Base-by-base conservation (phyloP, 2,113 vertebrate species). In the Maccullochella peelii region DNA sequence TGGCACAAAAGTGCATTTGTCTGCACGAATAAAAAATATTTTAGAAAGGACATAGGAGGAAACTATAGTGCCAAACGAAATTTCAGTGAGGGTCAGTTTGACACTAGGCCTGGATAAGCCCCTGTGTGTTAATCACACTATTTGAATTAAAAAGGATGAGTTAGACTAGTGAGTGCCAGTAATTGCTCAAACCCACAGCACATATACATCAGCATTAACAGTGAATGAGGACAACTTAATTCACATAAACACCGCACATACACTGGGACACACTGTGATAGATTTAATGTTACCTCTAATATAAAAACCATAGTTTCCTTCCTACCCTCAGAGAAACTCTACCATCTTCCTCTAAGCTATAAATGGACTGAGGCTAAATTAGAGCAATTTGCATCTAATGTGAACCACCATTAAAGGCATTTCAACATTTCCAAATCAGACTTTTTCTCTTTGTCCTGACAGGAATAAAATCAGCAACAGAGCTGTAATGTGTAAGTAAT, bases 321-420 rank as follows among this genome's bases (percentile, higher is more conserved):
- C 33, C 23, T 18, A 49, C 27, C 58, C 49, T 54, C 36, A 76
- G 66, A 84, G 25, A 61, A 61, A 79, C 23, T 36, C n/a, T 27
- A 1, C 50, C 11, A 6, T 65, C 25, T 67, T 79, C 21, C 16
- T 74, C 61, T 0, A 4, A 80, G 58, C 47, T 81, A 78, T 69
- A 79, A 86, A 85, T 82, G 63, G 40, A 65, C 67, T 65, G 3
- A 18, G 47, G 73, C 27, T 78, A 86, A 89, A 89, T 85, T 88
- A 77, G 54, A 82, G 52, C 44, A 89, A 71, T 85, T 89, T 86
- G 58, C 58, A 84, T 86, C 27, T 84, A 86, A 85, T 89, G 72
- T 58, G 25, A 71, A 62, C 47, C 58, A 62, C 47, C 58, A 86
- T 68, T 81, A 85, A 84, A 21, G 25, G 72, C 40, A 79, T 76